Evolutionary conservation across 2,888 invertebrate genomes (phyloP).

Genomic region (Ramazzottius varieornatus): DNA sequence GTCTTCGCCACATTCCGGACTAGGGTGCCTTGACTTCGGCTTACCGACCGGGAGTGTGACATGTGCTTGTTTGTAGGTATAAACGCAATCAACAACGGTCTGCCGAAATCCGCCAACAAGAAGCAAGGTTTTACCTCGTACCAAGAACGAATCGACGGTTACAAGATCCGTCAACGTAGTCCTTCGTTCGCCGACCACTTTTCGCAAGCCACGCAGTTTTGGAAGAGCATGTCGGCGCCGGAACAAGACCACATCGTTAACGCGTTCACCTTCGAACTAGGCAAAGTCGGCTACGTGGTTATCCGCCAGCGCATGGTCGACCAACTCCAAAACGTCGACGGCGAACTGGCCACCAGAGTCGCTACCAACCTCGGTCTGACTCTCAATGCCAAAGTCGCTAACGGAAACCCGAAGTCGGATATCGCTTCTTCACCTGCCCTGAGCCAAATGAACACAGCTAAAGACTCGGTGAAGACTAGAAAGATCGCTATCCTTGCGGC

Average conservation of each 20-base stretch:
- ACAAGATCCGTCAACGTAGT: neutral
- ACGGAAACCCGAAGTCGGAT: neutral
- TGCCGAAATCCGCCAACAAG: neutral
- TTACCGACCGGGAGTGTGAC: constrained; percentile 20
- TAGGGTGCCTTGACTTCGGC: constrained; percentile 66
- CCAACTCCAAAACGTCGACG: neutral
- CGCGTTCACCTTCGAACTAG: neutral
- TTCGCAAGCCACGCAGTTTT: neutral
- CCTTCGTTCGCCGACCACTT: neutral
- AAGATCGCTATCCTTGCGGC: neutral
- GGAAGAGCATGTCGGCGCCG: neutral
- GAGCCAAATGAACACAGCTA: neutral
- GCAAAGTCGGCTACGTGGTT: neutral
- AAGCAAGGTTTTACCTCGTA: neutral
- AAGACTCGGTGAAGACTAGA: neutral
- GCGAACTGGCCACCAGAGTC: neutral
- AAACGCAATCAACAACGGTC: neutral
- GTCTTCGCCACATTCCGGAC: no score
- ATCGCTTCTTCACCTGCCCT: neutral
- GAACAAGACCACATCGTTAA: neutral
- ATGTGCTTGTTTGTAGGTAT: no score
- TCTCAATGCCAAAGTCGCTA: neutral
- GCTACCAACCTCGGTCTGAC: neutral
- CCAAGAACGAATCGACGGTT: neutral
- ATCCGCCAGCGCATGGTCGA: neutral